These are phyloP conservation scores for Drosophila jambulina DNA, from an alignment of 1,140 invertebrate species.

Conservation along the genomic window DNA sequence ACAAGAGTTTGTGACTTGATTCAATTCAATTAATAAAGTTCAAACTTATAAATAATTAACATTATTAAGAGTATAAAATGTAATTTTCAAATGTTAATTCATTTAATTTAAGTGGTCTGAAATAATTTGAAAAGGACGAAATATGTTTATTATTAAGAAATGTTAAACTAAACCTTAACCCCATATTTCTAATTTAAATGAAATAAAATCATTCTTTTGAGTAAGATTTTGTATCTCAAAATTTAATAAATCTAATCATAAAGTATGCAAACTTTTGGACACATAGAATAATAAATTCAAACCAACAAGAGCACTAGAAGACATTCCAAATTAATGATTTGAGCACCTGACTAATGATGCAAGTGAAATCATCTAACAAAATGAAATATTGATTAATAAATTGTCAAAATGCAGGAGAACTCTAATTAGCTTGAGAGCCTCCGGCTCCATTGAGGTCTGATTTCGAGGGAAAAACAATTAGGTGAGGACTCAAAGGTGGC, in stretches of 20 bases:
- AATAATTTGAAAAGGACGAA: not conserved
- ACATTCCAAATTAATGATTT: constrained; percentile 3
- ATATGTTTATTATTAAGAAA: too few species aligned
- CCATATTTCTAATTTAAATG: not conserved
- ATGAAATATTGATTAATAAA: constrained; percentile 13
- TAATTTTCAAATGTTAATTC: too few species aligned
- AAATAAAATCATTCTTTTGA: not conserved
- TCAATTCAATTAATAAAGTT: too few species aligned
- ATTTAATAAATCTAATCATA: not conserved
- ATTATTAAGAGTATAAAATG: too few species aligned
- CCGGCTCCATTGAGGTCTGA: not conserved
- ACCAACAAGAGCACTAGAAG: not conserved
- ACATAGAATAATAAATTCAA: not conserved
- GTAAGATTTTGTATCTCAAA: not conserved
- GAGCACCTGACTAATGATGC: not conserved
- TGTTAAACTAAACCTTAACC: not conserved
- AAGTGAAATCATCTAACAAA: not conserved
- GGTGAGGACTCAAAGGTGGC: constrained; percentile 1
- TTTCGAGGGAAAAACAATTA: constrained; percentile 8
- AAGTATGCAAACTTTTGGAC: not conserved
- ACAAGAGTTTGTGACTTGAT: too few species aligned
- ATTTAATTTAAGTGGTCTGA: accelerated
- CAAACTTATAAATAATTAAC: too few species aligned
- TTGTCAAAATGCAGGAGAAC: constrained; percentile 2
- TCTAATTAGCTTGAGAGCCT: constrained; percentile 1